Evolutionary conservation across 2,888 invertebrate genomes (phyloP), one percentile per base, ranked within the genome.

Genomic region (Ectobius pallidus): DNA sequence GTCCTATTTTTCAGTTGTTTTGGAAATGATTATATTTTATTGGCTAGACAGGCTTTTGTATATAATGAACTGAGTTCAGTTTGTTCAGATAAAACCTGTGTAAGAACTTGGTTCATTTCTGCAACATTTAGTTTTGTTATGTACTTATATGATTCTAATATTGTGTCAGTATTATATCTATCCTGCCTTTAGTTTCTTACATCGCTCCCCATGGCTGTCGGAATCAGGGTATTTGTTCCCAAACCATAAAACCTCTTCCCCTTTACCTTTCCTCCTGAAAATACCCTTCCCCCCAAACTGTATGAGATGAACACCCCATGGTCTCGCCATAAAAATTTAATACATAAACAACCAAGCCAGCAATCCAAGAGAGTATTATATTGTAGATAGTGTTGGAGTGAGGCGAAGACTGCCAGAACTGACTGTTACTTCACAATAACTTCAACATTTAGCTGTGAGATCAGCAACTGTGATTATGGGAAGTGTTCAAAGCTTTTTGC

Each of bases 191-290:
- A 44, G 18, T 46, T 65, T 65, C 27, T 44, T 39, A 20, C 44
- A 65, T 34, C 65, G 46, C 25, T 65, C 65, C 65, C 65, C 25
- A 39, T 39, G 67, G 58, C 49, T 67, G 65, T 67, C 67, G 71
- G 71, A 72, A 72, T 72, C 71, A 72, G 71, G 71, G 71, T 72
- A 72, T 72, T 68, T 58, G 58, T 61, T 72, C 55, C 71, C 30
- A 55, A 16, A 49, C 34, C 69, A 69, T 55, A 58, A 34, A 34
- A 16, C 67, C 67, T 18, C n/a, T n/a, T n/a, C n/a, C n/a, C 25
- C 58, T 34, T 11, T 34, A 11, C 58, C 16, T 58, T 58, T 58
- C 58, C 58, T 30, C 34, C 34, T 34, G 34, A 7, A 6, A 6
- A 7, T 34, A 7, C 55, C 55, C 25, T 25, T 55, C 25, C 65